Evolutionary conservation across 1,140 invertebrate species (phyloP).

Genomic region (Trialeurodes vaporariorum): DNA sequence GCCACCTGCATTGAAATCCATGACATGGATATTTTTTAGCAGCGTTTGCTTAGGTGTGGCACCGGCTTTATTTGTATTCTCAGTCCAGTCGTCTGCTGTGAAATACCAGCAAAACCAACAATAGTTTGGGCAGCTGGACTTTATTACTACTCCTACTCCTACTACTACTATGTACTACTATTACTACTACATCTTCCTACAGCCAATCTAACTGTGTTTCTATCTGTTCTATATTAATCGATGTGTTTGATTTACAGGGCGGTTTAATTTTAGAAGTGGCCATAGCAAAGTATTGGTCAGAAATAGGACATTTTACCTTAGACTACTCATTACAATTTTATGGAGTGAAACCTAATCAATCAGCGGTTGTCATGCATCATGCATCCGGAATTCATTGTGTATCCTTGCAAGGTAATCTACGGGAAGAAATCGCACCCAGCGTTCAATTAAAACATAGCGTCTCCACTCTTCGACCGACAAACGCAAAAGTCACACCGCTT

Average conservation of each 20-base stretch:
- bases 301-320: slow-evolving; percentile 58
- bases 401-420: slow-evolving; percentile 51
- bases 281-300: slow-evolving; percentile 90
- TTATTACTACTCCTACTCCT: no score
- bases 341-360: slow-evolving; percentile 60
- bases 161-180: no score
- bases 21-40: no score
- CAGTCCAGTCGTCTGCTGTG: no score
- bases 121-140: no score
- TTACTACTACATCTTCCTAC: no score
- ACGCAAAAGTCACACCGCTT: slow-evolving; percentile 64
- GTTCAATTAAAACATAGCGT: slow-evolving; percentile 65
- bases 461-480: slow-evolving; percentile 65
- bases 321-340: slow-evolving; percentile 69
- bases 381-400: slow-evolving; percentile 64
- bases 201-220: no score
- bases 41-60: no score
- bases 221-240: no score
- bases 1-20: no score
- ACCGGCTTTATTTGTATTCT: no score
- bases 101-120: no score
- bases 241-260: slow-evolving; percentile 49
- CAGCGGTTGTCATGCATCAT: slow-evolving; percentile 50
- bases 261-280: slow-evolving; percentile 72
- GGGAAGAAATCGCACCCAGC: slow-evolving; percentile 67